Conservation (phyloP, 1,140 invertebrate genomes). For the Acromyrmex charruanus region DNA sequence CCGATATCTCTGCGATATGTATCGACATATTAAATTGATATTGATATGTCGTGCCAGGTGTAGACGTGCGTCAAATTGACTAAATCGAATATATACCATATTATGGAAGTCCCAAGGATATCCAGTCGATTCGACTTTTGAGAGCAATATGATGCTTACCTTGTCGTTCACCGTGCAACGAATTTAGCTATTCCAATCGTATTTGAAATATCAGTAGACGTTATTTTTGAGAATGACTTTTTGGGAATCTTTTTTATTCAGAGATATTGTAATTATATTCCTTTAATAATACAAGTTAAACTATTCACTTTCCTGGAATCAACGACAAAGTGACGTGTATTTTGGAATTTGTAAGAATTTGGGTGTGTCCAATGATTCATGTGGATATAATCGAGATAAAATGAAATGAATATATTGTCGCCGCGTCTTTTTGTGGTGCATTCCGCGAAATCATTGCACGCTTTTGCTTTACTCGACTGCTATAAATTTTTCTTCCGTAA, state of each 20-base stretch:
- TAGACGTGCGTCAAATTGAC: background rate
- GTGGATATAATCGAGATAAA: background rate
- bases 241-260: background rate
- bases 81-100: background rate
- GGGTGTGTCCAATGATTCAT: background rate
- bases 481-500: constrained; percentile 16
- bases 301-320: constrained; percentile 8
- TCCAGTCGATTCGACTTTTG: constrained; percentile 21
- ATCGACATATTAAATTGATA: constrained; percentile 24
- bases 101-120: constrained; percentile 43
- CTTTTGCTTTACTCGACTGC: background rate
- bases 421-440: background rate
- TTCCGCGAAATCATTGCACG: background rate
- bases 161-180: background rate
- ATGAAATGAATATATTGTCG: background rate
- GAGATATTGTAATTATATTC: background rate
- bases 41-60: constrained; percentile 15
- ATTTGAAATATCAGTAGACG: background rate
- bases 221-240: background rate
- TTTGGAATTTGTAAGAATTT: background rate
- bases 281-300: background rate
- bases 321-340: background rate
- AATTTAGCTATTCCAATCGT: constrained; percentile 1
- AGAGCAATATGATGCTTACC: background rate
- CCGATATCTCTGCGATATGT: constrained; percentile 3